Evolutionary conservation across 2,113 vertebrate species (phyloP).

Genomic region (Solea solea): DNA sequence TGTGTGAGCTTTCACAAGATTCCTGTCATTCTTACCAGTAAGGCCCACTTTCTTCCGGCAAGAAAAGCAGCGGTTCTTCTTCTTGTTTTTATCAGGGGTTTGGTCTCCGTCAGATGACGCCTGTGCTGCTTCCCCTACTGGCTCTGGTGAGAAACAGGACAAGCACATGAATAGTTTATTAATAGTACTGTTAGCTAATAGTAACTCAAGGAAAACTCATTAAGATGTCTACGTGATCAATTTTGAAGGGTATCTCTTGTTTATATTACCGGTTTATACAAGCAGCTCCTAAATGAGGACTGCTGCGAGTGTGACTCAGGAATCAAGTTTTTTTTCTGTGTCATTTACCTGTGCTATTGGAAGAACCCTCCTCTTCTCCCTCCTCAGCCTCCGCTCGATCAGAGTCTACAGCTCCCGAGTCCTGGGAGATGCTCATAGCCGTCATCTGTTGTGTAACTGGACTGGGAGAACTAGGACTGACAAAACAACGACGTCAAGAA

Average conservation of each 20-base stretch:
- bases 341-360: slow-evolving; percentile 75
- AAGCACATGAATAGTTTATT: background rate
- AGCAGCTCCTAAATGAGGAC: background rate
- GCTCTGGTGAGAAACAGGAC: slow-evolving; percentile 63
- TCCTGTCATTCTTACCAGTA: slow-evolving; percentile 81
- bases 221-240: no score
- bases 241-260: no score
- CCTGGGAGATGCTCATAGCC: slow-evolving; percentile 91
- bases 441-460: slow-evolving; percentile 94
- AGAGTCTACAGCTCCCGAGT: slow-evolving; percentile 79
- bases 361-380: slow-evolving; percentile 77
- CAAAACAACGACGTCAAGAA: background rate
- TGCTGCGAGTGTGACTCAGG: no score
- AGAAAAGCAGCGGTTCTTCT: slow-evolving; percentile 91
- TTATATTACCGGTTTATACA: background rate
- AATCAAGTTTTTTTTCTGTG: background rate
- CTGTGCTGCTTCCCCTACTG: slow-evolving; percentile 81
- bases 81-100: slow-evolving; percentile 87
- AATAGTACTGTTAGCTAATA: background rate
- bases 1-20: background rate
- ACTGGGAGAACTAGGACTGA: slow-evolving; percentile 81
- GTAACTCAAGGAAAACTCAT: background rate
- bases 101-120: slow-evolving; percentile 84
- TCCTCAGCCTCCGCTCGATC: slow-evolving; percentile 79
- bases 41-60: slow-evolving; percentile 93